These are phyloP conservation scores for Takifugu flavidus DNA, from an alignment of 2,113 vertebrate genomes.

Conservation along the genomic window DNA sequence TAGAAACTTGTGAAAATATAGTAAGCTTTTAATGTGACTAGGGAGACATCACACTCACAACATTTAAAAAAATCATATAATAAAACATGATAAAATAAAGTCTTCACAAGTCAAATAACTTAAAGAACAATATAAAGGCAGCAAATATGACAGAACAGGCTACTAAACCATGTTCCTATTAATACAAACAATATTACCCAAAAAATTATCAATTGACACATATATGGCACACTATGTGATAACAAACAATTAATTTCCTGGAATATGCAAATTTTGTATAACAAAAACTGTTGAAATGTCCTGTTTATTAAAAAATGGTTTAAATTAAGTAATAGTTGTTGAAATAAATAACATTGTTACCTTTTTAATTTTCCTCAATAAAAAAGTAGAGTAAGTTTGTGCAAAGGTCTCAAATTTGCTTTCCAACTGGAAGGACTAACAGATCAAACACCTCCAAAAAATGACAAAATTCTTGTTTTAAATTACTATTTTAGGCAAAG, in stretches of 20 bases:
- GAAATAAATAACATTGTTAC: too few species aligned
- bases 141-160: conserved; percentile 13
- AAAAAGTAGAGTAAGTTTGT: too few species aligned
- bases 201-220: conserved; percentile 9
- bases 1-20: conserved; percentile 43
- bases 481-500: conserved; percentile 1
- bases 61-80: conserved; percentile 66
- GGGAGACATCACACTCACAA: conserved; percentile 15
- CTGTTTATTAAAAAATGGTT: neutral
- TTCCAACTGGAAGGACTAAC: neutral
- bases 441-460: too few species aligned
- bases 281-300: neutral
- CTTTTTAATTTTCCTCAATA: neutral
- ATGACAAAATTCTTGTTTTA: neutral
- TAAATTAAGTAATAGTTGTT: neutral
- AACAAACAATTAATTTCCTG: neutral
- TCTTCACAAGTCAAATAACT: conserved; percentile 92
- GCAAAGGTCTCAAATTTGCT: neutral
- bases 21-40: conserved; percentile 18
- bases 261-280: neutral
- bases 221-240: conserved; percentile 5
- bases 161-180: conserved; percentile 19
- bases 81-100: conserved; percentile 66
- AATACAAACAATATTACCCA: conserved; percentile 33
- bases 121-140: conserved; percentile 60